A percentile compares a stretch with the other conserved stretches of the same genome.
These are phyloP conservation scores for Pantherophis guttatus DNA, from an alignment of 2,113 vertebrate species.

Conservation along the genomic window DNA sequence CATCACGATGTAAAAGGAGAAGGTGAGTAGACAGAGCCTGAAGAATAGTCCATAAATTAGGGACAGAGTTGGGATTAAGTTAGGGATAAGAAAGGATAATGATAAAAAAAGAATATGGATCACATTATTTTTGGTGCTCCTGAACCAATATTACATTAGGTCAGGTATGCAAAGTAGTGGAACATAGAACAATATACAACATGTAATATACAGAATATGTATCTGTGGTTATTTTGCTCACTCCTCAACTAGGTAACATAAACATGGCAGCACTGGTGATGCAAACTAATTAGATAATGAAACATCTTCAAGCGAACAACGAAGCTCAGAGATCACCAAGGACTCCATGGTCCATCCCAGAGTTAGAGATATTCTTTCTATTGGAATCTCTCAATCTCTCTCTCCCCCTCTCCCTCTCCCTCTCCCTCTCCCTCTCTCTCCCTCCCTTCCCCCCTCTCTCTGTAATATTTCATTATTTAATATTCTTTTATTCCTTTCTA, in stretches of 20 bases:
- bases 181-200: too few relatives aligned
- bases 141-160: neutral
- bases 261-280: neutral
- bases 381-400: neutral
- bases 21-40: neutral
- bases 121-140: too few relatives aligned
- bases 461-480: neutral
- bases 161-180: conserved; percentile 8
- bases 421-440: too few relatives aligned
- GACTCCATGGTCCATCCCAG: neutral
- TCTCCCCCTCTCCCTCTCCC: fast-evolving
- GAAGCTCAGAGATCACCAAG: neutral
- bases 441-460: too few relatives aligned
- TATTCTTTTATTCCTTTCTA: neutral
- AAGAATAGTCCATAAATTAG: neutral
- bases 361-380: neutral
- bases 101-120: too few relatives aligned
- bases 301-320: neutral
- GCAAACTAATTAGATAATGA: neutral
- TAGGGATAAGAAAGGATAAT: too few relatives aligned
- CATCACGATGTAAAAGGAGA: neutral
- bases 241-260: neutral
- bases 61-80: neutral
- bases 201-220: neutral
- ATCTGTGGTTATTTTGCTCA: neutral